A percentile compares a stretch with the other conserved stretches of the same genome.
phyloP scores from a whole-genome alignment of 2,888 invertebrate species.

The Drosophila austrosaltans region DNA sequence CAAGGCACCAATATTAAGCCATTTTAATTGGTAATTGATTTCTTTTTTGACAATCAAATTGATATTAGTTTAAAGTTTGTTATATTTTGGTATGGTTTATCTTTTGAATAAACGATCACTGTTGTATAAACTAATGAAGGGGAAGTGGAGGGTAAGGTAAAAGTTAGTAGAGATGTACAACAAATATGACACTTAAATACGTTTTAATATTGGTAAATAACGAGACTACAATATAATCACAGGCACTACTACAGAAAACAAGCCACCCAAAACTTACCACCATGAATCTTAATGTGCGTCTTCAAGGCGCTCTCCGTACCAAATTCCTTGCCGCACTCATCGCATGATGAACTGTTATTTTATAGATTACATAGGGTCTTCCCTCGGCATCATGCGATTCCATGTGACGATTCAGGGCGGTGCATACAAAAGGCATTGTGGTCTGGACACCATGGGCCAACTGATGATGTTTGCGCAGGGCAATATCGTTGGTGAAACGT shows the following conservation, averaged over 20 bases:
- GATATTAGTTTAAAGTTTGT: no score
- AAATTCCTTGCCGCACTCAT: no score
- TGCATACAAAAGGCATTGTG: slow-evolving; percentile 75
- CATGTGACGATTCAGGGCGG: slow-evolving; percentile 80
- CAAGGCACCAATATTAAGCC: no score
- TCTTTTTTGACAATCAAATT: no score
- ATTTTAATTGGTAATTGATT: no score
- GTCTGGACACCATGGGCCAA: slow-evolving; percentile 73
- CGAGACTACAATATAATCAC: slow-evolving; percentile 12
- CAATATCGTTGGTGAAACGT: slow-evolving; percentile 74
- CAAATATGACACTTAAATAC: slow-evolving; percentile 17
- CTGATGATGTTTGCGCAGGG: slow-evolving; percentile 78
- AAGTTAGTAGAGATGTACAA: slow-evolving; percentile 17
- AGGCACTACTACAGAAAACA: slow-evolving; percentile 12
- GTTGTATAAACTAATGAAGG: slow-evolving; percentile 52
- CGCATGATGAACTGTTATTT: slow-evolving; percentile 80
- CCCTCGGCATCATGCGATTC: slow-evolving; percentile 80
- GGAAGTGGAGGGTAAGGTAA: no score
- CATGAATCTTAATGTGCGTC: slow-evolving; percentile 79
- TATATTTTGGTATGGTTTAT: slow-evolving; percentile 37
- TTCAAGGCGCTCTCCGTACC: slow-evolving; percentile 81
- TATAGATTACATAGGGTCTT: slow-evolving; percentile 75
- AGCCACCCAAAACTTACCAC: slow-evolving; percentile 72
- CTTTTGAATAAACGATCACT: slow-evolving; percentile 54
- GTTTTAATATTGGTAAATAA: background rate